Evolutionary conservation across 1,140 invertebrate genomes (phyloP), one percentile per base, ranked within the genome.

Genomic region (Bombus balteatus): DNA sequence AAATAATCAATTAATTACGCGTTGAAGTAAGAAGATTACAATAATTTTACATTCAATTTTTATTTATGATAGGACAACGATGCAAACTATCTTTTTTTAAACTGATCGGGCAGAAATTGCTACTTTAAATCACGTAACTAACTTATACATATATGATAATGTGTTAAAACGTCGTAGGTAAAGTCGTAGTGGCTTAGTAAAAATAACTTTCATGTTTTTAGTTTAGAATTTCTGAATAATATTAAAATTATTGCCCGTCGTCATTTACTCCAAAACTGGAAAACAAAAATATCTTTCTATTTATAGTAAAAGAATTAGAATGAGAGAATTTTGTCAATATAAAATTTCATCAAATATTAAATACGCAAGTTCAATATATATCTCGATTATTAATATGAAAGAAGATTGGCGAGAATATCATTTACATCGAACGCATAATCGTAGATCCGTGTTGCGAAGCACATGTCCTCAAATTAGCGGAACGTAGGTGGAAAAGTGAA

Each of bases 401-500:
- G 13, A 3, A 32, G 25, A 76, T 18, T 28, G 37, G 70, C n/a
- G 15, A 59, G 79, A 65, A 25, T 77, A 72, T 79, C 53, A 37
- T 84, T 70, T n/a, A 70, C 37, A 12, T 57, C 28, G 37, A 37
- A 28, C 37, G 34, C n/a, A 22, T 25, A n/a, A 22, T 47, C 39
- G 28, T 22, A 75, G 53, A 72, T 82, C 28, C 83, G 37, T 32
- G 43, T 76, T 71, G 41, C 74, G 53, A n/a, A 79, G 32, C 68
- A 74, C 70, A 68, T 81, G 79, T 85, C 79, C 79, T 83, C 74
- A 47, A 90, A 90, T 90, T 90, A 87, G 87, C 76, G 25, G 71
- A 70, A 84, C 78, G 87, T 89, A 89, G 87, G 89, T 88, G 87
- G 85, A 81, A 82, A 80, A 82, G 85, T 91, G 90, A 87, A 92